A percentile compares a stretch with the other conserved stretches of the same genome.
Conservation (phyloP, 2,113 vertebrate species). For the Synchiropus splendidus region DNA sequence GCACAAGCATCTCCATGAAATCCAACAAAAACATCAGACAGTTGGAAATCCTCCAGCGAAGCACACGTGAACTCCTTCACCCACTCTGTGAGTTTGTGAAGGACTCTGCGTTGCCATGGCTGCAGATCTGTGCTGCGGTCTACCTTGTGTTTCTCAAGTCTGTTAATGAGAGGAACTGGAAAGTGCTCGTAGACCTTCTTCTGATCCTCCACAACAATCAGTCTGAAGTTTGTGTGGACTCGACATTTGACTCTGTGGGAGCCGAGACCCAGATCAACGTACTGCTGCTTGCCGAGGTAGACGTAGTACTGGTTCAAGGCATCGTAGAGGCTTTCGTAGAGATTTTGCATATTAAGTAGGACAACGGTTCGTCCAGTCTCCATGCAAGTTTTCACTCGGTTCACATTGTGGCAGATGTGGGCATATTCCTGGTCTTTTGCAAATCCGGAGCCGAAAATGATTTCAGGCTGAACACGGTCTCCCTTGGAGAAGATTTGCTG, state of each 20-base stretch:
- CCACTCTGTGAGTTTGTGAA: conserved; percentile 70
- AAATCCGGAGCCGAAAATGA: conserved; percentile 94
- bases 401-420: conserved; percentile 91
- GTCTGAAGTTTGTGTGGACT: conserved; percentile 79
- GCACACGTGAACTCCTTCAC: conserved; percentile 36
- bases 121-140: conserved; percentile 80
- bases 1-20: conserved; percentile 85
- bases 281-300: conserved; percentile 85
- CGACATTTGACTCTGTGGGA: conserved; percentile 94
- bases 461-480: conserved; percentile 76
- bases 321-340: conserved; percentile 95
- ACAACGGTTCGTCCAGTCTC: conserved; percentile 85
- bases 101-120: conserved; percentile 60
- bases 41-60: conserved; percentile 57
- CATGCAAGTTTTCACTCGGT: conserved; percentile 96
- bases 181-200: conserved; percentile 85
- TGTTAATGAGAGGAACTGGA: conserved; percentile 90
- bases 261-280: conserved; percentile 90
- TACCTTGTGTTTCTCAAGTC: conserved; percentile 92
- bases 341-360: conserved; percentile 89
- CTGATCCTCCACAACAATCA: conserved; percentile 90
- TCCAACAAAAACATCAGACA: conserved; percentile 81
- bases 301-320: conserved; percentile 97
- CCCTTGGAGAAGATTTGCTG: conserved; percentile 68
- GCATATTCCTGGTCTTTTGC: conserved; percentile 93